A percentile compares a stretch with the other conserved stretches of the same genome.
Evolutionary conservation across 2,797 vertebrate genomes (phyloP).

Genomic region (Eidolon dupreanum): DNA sequence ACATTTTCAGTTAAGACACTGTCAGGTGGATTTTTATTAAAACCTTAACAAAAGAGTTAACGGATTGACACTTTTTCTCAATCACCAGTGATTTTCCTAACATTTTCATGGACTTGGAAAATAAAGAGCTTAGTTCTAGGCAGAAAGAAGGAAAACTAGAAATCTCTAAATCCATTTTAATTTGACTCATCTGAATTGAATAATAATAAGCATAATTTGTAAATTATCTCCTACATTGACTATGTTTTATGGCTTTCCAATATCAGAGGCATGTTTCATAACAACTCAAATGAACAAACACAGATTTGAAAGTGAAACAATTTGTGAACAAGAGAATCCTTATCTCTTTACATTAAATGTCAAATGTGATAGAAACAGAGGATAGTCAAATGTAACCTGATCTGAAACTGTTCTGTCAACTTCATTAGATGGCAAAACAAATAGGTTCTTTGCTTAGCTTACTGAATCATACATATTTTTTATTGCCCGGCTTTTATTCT

Average conservation of each 20-base stretch:
- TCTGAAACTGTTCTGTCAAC: background rate
- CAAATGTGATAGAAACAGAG: background rate
- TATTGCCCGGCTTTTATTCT: background rate
- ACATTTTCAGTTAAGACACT: background rate
- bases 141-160: background rate
- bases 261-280: background rate
- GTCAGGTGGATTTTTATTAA: background rate
- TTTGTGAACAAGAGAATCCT: background rate
- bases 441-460: background rate
- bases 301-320: background rate
- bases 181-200: background rate
- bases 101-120: background rate
- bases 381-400: background rate
- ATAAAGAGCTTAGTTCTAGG: background rate
- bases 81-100: background rate
- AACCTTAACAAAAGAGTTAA: background rate
- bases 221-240: background rate
- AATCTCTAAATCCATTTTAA: background rate
- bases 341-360: background rate
- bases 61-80: background rate
- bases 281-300: background rate
- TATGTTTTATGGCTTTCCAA: background rate
- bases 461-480: background rate
- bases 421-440: conserved; percentile 22
- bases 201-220: background rate